Percentiles rank a stretch among this genome's conserved stretches.
phyloP scores from a whole-genome alignment of 2,888 invertebrate genomes.

The Pediacus dermestoides region DNA sequence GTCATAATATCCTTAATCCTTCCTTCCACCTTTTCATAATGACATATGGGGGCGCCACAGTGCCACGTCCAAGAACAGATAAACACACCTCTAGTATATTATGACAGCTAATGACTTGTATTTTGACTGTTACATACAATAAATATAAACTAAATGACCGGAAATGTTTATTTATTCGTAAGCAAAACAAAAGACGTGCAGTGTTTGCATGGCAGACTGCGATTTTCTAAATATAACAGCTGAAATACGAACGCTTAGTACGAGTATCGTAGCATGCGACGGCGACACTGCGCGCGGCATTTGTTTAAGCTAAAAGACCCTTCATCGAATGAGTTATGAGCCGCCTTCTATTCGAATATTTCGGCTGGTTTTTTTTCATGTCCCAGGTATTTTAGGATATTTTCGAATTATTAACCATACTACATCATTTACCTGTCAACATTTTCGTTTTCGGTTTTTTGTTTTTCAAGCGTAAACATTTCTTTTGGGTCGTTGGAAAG shows the following conservation, averaged over 20 bases:
- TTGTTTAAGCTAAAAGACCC: conserved; percentile 35
- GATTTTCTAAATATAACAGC: conserved; percentile 41
- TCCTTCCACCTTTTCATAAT: too few species aligned
- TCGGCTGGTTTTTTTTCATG: conserved; percentile 17
- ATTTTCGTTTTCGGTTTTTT: conserved; percentile 5
- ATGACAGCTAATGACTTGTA: conserved; percentile 38
- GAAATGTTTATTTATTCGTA: conserved; percentile 37
- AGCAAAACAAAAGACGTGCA: conserved; percentile 5
- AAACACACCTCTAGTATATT: conserved; percentile 29
- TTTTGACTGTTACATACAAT: conserved; percentile 40
- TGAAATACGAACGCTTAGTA: conserved; percentile 22
- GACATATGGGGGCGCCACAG: conserved; percentile 21
- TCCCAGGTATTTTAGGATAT: conserved; percentile 12
- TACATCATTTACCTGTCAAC: conserved; percentile 9
- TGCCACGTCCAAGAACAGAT: conserved; percentile 28
- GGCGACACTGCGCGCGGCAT: conserved; percentile 32
- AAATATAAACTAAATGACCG: conserved; percentile 41
- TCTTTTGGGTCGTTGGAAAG: too few species aligned
- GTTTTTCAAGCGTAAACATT: too few species aligned
- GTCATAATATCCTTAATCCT: too few species aligned
- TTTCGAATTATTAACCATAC: conserved; percentile 13
- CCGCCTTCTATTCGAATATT: conserved; percentile 30
- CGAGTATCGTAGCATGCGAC: conserved; percentile 31
- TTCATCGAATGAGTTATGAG: conserved; percentile 39
- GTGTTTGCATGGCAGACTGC: conserved; percentile 31